These are phyloP conservation scores for Polydesmus complanatus DNA, from an alignment of 2,888 invertebrate species.

Conservation along the genomic window DNA sequence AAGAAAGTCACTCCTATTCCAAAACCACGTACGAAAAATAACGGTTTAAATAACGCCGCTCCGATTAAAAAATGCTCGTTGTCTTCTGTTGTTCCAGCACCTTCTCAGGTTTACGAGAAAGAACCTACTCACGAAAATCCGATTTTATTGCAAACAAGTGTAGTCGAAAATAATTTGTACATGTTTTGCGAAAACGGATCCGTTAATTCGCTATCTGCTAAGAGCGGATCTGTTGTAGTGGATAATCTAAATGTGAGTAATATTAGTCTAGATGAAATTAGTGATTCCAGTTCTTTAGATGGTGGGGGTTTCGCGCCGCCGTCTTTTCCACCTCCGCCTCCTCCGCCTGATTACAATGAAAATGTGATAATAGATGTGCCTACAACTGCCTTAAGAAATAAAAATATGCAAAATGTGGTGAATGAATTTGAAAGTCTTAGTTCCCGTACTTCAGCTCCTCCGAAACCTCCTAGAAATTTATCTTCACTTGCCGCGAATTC, in stretches of 20 bases:
- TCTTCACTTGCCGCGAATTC: background rate
- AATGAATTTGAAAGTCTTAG: background rate
- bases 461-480: background rate
- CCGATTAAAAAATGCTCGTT: background rate
- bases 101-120: background rate
- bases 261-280: background rate
- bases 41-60: too few relatives aligned
- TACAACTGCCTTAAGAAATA: background rate
- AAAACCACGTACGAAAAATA: background rate
- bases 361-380: background rate
- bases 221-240: too few relatives aligned
- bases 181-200: background rate
- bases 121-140: background rate
- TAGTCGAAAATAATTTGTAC: background rate
- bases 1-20: background rate
- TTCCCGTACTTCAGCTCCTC: background rate
- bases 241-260: too few relatives aligned
- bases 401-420: background rate
- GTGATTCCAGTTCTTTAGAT: constrained; percentile 1
- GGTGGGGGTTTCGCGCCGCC: constrained; percentile 5
- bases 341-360: background rate
- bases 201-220: background rate
- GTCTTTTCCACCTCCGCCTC: constrained; percentile 10
- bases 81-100: background rate
- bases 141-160: background rate